These are phyloP conservation scores for Vidua chalybeata DNA, from an alignment of 2,113 vertebrate genomes.

Conservation along the genomic window DNA sequence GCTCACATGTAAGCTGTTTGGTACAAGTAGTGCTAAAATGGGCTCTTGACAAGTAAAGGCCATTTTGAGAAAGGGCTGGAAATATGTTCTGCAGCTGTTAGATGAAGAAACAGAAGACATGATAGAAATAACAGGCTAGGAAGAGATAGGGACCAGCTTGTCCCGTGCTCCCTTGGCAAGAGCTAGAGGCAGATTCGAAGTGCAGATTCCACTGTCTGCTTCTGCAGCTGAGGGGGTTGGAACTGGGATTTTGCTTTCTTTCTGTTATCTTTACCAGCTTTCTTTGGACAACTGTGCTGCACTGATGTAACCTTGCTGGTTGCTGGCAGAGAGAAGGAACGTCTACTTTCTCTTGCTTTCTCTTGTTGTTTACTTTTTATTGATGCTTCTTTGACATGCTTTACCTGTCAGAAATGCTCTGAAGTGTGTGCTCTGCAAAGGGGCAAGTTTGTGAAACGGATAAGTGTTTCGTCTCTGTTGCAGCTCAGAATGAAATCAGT, in stretches of 20 bases:
- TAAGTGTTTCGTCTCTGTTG: background rate
- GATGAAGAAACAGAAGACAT: background rate
- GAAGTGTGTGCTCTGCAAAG: background rate
- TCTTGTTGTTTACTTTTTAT: background rate
- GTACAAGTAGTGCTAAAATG: background rate
- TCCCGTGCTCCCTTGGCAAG: background rate
- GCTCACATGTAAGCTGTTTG: background rate
- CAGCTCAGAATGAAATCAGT: background rate
- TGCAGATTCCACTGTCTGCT: background rate
- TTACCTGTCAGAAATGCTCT: background rate
- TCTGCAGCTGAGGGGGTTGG: background rate
- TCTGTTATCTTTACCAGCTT: background rate
- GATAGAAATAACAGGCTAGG: background rate
- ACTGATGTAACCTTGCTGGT: background rate
- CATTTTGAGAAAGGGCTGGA: background rate
- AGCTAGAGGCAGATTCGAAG: rapidly evolving
- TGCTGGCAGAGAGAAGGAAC: background rate
- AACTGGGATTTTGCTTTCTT: background rate
- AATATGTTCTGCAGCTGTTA: slow-evolving; percentile 8
- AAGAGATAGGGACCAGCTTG: background rate
- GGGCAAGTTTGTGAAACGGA: background rate
- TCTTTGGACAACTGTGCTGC: background rate
- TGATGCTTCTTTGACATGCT: background rate
- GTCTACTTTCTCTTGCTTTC: background rate
- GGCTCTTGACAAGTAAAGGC: background rate